Conservation (phyloP, 2,888 invertebrate species). For the Tineola bisselliella region DNA sequence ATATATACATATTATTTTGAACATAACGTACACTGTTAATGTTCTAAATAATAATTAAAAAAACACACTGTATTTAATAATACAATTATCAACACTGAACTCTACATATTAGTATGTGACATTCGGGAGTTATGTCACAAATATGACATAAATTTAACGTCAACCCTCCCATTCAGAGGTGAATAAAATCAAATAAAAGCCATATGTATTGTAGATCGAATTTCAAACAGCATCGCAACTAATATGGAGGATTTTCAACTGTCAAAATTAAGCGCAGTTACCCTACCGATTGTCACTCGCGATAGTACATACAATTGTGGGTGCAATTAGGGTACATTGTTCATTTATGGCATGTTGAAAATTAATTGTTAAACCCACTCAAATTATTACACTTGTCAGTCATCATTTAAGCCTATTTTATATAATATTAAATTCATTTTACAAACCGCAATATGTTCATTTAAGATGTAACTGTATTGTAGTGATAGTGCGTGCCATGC, state of each 20-base stretch:
- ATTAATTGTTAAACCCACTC: slow-evolving; percentile 3
- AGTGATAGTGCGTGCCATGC: no score
- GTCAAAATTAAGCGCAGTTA: neutral
- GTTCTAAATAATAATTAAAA: neutral
- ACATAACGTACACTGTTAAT: no score
- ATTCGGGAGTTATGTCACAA: slow-evolving; percentile 36
- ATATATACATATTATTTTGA: neutral
- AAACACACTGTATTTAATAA: slow-evolving; percentile 45
- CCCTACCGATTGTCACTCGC: slow-evolving; percentile 8
- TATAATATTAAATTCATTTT: neutral
- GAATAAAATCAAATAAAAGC: slow-evolving; percentile 56
- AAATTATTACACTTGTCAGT: slow-evolving; percentile 8
- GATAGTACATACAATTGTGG: slow-evolving; percentile 30
- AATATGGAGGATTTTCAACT: slow-evolving; percentile 26
- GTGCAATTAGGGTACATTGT: slow-evolving; percentile 57
- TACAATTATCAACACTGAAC: slow-evolving; percentile 62
- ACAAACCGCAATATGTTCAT: no score
- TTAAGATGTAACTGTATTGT: no score
- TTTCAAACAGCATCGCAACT: slow-evolving; percentile 50
- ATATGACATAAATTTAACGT: slow-evolving; percentile 63
- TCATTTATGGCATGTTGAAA: slow-evolving; percentile 40
- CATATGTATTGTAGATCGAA: slow-evolving; percentile 56
- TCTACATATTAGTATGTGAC: slow-evolving; percentile 35
- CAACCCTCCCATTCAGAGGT: slow-evolving; percentile 40
- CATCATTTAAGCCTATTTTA: neutral